phyloP scores from a whole-genome alignment of 2,888 invertebrate species.

The Escarpia spicata region DNA sequence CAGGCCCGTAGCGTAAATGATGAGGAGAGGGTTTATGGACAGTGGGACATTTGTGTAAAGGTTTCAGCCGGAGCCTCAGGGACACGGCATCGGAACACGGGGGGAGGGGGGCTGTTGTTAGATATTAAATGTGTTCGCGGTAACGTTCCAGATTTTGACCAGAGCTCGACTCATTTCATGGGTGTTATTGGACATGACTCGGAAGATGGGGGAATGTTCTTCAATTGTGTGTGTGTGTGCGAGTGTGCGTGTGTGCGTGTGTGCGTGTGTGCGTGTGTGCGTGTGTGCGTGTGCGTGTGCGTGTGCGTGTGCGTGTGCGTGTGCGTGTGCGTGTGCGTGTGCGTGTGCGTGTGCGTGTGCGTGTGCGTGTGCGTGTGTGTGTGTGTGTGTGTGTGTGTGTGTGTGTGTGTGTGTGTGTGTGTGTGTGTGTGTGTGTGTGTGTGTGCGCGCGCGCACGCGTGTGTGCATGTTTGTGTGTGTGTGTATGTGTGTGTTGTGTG shows the following conservation, averaged over 20 bases:
- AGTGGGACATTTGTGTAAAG: too few relatives aligned
- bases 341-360: slow-evolving; percentile 17
- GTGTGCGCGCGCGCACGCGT: neutral
- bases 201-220: too few relatives aligned
- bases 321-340: slow-evolving; percentile 19
- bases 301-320: slow-evolving; percentile 14
- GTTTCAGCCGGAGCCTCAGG: too few relatives aligned
- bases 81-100: too few relatives aligned
- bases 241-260: slow-evolving; percentile 14
- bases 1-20: too few relatives aligned
- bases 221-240: neutral
- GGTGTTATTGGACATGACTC: too few relatives aligned
- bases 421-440: slow-evolving; percentile 18
- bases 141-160: too few relatives aligned
- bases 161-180: too few relatives aligned
- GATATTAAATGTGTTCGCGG: too few relatives aligned
- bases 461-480: slow-evolving; percentile 13
- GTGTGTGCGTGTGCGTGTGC: slow-evolving; percentile 16
- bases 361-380: slow-evolving; percentile 21
- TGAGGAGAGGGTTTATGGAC: too few relatives aligned
- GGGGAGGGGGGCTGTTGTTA: too few relatives aligned
- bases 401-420: slow-evolving; percentile 19
- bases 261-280: slow-evolving; percentile 12
- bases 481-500: slow-evolving; percentile 19
- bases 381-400: slow-evolving; percentile 20